Conservation (phyloP, 2,113 vertebrate species). For the Odontophorus gujanensis region DNA sequence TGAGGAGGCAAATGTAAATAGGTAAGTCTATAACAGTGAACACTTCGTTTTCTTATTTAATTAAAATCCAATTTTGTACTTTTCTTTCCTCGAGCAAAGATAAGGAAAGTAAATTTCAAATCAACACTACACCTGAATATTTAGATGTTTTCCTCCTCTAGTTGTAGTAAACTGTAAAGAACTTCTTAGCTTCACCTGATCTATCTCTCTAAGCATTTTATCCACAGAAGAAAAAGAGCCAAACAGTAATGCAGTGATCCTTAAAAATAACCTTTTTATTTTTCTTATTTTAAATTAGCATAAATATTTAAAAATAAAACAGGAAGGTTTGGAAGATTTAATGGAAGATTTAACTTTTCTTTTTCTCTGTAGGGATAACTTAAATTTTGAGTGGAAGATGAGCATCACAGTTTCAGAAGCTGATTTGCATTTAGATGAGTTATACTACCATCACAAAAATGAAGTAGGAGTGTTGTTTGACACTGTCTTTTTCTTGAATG, state of each 20-base stretch:
- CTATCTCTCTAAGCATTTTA: neutral
- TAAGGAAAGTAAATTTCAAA: neutral
- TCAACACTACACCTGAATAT: neutral
- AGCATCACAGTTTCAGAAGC: neutral
- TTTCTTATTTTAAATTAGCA: too few relatives aligned
- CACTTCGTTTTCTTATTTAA: neutral
- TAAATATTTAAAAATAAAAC: neutral
- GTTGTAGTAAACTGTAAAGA: neutral
- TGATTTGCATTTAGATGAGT: neutral
- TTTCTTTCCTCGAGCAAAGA: neutral
- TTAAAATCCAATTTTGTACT: neutral
- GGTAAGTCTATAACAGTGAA: neutral
- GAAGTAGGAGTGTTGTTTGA: neutral
- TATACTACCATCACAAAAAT: neutral
- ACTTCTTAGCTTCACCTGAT: neutral
- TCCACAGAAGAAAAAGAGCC: neutral
- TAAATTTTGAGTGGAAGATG: neutral
- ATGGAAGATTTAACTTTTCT: neutral
- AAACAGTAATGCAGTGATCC: neutral
- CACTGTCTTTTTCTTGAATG: neutral
- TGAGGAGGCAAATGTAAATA: neutral
- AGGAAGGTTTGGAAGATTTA: fast-evolving
- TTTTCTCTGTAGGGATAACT: neutral
- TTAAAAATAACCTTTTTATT: neutral
- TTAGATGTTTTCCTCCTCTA: neutral